Evolutionary conservation across 2,888 invertebrate species (phyloP).

Genomic region (Tetragonisca angustula): DNA sequence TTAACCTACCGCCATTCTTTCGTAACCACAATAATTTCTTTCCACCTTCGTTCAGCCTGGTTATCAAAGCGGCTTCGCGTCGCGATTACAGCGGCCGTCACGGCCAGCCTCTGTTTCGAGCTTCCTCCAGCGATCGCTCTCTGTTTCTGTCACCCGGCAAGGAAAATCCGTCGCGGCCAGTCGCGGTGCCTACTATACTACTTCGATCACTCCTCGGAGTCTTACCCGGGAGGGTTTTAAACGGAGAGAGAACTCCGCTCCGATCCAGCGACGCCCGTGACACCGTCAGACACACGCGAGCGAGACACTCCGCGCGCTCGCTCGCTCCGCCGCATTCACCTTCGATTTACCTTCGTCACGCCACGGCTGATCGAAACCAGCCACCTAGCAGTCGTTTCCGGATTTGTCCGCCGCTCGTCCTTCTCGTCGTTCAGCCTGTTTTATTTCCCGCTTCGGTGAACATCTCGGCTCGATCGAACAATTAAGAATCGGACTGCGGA

Average conservation of each 20-base stretch:
- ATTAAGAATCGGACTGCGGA: neutral
- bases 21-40: neutral
- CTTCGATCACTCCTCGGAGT: constrained; percentile 31
- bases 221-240: neutral
- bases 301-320: constrained; percentile 34
- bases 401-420: neutral
- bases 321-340: constrained; percentile 62
- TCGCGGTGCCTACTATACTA: constrained; percentile 68
- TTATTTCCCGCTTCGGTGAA: constrained; percentile 3
- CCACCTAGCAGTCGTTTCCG: constrained; percentile 24
- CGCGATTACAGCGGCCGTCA: constrained; percentile 53
- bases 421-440: neutral
- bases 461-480: neutral
- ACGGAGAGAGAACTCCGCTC: constrained; percentile 23
- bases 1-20: neutral
- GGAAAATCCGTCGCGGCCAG: constrained; percentile 71
- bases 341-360: constrained; percentile 53
- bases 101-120: constrained; percentile 46
- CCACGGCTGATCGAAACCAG: constrained; percentile 34
- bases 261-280: constrained; percentile 50
- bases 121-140: constrained; percentile 39
- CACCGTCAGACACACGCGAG: constrained; percentile 67
- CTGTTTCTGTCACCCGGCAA: constrained; percentile 69
- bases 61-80: neutral
- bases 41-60: constrained; percentile 20